Conservation (phyloP, 2,888 invertebrate species). For the Molorchus minor region DNA sequence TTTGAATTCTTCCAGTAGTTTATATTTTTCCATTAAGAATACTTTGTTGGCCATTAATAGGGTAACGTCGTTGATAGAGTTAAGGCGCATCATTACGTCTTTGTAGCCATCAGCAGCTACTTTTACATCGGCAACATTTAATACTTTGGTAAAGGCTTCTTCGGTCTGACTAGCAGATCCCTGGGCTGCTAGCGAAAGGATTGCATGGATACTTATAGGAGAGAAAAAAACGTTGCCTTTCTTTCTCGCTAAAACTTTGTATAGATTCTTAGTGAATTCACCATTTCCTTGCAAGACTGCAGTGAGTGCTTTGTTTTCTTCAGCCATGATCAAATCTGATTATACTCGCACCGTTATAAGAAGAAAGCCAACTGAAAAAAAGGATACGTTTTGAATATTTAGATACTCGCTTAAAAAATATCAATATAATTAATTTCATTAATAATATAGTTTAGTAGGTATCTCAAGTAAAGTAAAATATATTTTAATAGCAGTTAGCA, state of each 20-base stretch:
- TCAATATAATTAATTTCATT: background rate
- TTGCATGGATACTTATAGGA: slow-evolving; percentile 61
- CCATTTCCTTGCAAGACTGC: slow-evolving; percentile 52
- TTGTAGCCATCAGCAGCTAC: slow-evolving; percentile 49
- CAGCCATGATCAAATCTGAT: slow-evolving; percentile 35
- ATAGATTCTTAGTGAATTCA: slow-evolving; percentile 53
- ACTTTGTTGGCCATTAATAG: slow-evolving; percentile 78
- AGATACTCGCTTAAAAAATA: background rate
- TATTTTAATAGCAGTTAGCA: too few species aligned
- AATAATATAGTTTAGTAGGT: too few species aligned
- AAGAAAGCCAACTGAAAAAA: background rate
- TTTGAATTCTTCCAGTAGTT: slow-evolving; percentile 67
- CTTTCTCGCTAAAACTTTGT: slow-evolving; percentile 48
- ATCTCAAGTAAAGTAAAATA: too few species aligned
- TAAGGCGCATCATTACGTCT: slow-evolving; percentile 52
- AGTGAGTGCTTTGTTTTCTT: slow-evolving; percentile 32
- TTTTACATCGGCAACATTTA: slow-evolving; percentile 48
- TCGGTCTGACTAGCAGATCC: slow-evolving; percentile 58
- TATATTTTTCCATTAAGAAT: slow-evolving; percentile 66
- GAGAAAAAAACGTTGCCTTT: slow-evolving; percentile 60
- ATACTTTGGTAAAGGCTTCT: slow-evolving; percentile 49
- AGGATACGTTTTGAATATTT: background rate
- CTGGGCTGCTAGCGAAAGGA: slow-evolving; percentile 58
- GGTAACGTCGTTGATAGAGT: slow-evolving; percentile 64
- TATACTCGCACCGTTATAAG: slow-evolving; percentile 5